Conservation (phyloP, 53 echinoderm and acorn worm species). For the Holothuria leucospilota region DNA sequence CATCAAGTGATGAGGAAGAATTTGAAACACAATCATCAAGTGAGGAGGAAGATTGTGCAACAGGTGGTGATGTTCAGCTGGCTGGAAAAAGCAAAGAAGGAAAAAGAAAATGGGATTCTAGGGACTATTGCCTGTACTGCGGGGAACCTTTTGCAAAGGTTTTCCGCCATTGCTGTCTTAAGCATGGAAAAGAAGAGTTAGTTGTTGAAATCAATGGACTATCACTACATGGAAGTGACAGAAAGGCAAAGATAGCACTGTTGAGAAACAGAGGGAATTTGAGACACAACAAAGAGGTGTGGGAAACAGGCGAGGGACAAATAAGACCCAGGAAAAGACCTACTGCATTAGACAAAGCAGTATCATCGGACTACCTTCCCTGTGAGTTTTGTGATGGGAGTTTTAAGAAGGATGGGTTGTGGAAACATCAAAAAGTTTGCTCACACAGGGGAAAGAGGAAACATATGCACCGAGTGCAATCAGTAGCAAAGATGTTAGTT, state of each 20-base stretch:
- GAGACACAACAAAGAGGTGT: conserved; percentile 47
- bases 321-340: conserved; percentile 51
- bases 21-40: background rate
- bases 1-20: conserved; percentile 8
- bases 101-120: conserved; percentile 57
- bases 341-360: conserved; percentile 36
- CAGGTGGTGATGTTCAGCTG: background rate
- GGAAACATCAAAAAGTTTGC: conserved; percentile 65
- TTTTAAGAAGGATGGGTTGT: conserved; percentile 50
- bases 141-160: conserved; percentile 36
- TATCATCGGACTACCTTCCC: conserved; percentile 57
- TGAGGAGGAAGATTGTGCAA: conserved; percentile 5
- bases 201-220: conserved; percentile 33
- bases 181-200: conserved; percentile 35
- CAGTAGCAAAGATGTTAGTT: conserved; percentile 48
- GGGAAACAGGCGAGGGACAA: conserved; percentile 39
- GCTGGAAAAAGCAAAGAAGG: conserved; percentile 22
- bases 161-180: conserved; percentile 37
- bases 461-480: conserved; percentile 40
- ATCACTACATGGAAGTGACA: conserved; percentile 39
- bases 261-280: conserved; percentile 63
- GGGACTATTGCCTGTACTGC: conserved; percentile 53
- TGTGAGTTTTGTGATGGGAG: conserved; percentile 64
- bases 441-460: conserved; percentile 41
- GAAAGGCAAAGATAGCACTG: conserved; percentile 45